Percentiles rank a stretch among this genome's conserved stretches.
Conservation (phyloP, 2,888 invertebrate species). For the Euphydryas editha region DNA sequence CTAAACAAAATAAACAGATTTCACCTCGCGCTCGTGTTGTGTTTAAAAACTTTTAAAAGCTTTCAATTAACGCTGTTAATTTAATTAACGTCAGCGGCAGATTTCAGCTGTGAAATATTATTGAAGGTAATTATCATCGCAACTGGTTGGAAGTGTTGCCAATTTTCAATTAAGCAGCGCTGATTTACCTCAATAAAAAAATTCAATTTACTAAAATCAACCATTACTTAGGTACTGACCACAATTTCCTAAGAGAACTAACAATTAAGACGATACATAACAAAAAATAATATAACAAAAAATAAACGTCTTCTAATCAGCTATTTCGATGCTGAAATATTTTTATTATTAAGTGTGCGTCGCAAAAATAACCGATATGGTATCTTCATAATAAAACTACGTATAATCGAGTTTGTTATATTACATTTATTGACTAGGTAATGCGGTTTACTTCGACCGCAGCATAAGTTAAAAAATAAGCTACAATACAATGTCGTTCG, state of each 20-base stretch:
- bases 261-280: neutral
- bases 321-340: neutral
- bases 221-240: neutral
- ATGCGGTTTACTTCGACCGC: conserved; percentile 15
- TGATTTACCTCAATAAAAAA: neutral
- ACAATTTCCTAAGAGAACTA: neutral
- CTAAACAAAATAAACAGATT: neutral
- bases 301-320: neutral
- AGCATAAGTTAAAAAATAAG: conserved; percentile 15
- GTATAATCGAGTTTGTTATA: neutral
- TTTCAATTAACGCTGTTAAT: conserved; percentile 22
- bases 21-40: conserved; percentile 3
- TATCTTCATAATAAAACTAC: neutral
- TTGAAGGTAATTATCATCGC: conserved; percentile 30
- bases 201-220: conserved; percentile 4
- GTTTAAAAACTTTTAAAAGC: conserved; percentile 13
- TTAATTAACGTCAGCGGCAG: conserved; percentile 16
- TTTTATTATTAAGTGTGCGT: conserved; percentile 1
- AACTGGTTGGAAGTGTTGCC: neutral
- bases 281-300: neutral
- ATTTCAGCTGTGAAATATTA: conserved; percentile 14
- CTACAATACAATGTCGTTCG: conserved; percentile 25
- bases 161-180: conserved; percentile 11
- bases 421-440: conserved; percentile 10
- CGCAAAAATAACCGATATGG: neutral